Base-by-base conservation (phyloP, 2,888 invertebrate genomes). In the Drosophila mulleri region DNA sequence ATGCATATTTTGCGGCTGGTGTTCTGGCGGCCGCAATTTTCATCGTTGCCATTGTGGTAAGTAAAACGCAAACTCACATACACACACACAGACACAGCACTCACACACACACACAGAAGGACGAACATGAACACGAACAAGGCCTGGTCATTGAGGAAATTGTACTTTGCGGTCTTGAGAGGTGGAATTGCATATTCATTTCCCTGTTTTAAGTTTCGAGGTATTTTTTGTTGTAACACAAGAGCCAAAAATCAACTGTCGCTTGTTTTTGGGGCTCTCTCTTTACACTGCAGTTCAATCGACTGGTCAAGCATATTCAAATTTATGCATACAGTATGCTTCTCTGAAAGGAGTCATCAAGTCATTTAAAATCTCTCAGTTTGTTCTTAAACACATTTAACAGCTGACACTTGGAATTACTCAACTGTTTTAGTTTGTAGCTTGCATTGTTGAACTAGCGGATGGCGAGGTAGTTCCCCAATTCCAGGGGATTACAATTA, bases 1-100 rank as follows among this genome's bases (percentile, higher is more conserved):
- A 96, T 92, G 95, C 96, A 83, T 96, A 96, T 93, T 96, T 96
- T 85, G 96, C 96, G 12, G 96, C 95, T 32, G 96, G 96, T 59
- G 96, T 96, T 11, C 94, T 96, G 72, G 95, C 95, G 44, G 95
- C 96, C 50, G 96, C 96, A 60, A 95, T 96, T 69, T 94, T 96
- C 72, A 95, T 96, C 86, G 96, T 96, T 59, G 95, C 95, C 56
- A 94, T 96, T 74, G 96, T 96, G 93, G 96, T 96, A 88, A 94
- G 94, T 93, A 18, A 62, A 56, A 52, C 58, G 37, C 45, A 45
- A 61, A 61, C 57, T 65, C 57, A 54, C 47, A 39, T 32, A 53
- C 37, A 60, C 32, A 58, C 54, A 29, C 37, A 41, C 20, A 56
- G 37, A 53, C 32, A 29, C 32, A 50, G 48, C 32, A 32, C 32